These are phyloP conservation scores for Lethocerus indicus DNA, from an alignment of 1,140 invertebrate genomes.

Conservation along the genomic window DNA sequence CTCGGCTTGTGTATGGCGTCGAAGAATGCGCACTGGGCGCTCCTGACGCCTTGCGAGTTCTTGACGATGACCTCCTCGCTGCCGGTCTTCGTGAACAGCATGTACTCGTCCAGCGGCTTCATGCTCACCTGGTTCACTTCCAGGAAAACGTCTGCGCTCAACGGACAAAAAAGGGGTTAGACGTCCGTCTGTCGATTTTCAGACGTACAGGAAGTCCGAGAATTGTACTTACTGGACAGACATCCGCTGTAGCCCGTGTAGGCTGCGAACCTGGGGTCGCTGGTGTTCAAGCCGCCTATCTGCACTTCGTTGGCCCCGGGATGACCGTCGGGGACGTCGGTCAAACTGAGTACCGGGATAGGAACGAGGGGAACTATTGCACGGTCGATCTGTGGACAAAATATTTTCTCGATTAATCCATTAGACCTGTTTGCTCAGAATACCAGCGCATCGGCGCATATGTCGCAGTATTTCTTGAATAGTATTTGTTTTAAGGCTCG, in stretches of 20 bases:
- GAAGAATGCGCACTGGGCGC: conserved; percentile 65
- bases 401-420: no score
- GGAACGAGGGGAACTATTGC: conserved; percentile 47
- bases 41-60: conserved; percentile 63
- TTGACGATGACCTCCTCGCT: conserved; percentile 64
- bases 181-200: not conserved
- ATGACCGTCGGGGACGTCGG: conserved; percentile 31
- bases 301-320: conserved; percentile 60
- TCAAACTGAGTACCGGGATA: conserved; percentile 42
- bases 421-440: no score
- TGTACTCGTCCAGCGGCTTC: conserved; percentile 76
- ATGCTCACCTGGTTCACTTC: conserved; percentile 59
- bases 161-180: not conserved
- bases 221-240: conserved; percentile 57
- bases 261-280: conserved; percentile 53
- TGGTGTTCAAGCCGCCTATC: conserved; percentile 69
- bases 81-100: conserved; percentile 65
- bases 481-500: no score
- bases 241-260: conserved; percentile 79
- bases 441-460: no score
- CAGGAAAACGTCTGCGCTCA: conserved; percentile 51
- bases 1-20: conserved; percentile 39
- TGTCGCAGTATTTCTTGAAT: no score
- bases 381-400: conserved; percentile 54
- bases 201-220: no score